Percentiles rank a stretch among this genome's conserved stretches.
Conservation (phyloP, 2,113 vertebrate genomes). For the Tretioscincus oriximinensis region DNA sequence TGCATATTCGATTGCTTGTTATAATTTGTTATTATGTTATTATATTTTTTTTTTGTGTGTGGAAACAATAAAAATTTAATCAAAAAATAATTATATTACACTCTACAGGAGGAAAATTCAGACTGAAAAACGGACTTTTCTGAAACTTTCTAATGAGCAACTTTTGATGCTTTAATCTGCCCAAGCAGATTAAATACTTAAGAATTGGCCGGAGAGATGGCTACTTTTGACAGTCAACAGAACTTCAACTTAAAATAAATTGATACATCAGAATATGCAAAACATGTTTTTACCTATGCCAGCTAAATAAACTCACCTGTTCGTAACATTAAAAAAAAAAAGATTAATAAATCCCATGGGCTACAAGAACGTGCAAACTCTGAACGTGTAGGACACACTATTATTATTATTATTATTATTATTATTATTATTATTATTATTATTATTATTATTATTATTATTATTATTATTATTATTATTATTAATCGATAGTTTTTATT, state of each 20-base stretch:
- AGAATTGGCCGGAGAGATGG: not conserved
- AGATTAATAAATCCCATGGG: no score
- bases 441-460: no score
- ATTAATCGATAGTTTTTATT: no score
- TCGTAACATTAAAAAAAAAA: not conserved
- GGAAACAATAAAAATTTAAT: no score
- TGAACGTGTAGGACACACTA: no score
- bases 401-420: no score
- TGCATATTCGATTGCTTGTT: no score
- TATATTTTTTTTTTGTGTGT: no score
- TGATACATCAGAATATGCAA: not conserved
- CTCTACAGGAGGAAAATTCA: not conserved
- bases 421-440: no score
- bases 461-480: no score
- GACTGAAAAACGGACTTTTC: not conserved
- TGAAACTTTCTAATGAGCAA: not conserved
- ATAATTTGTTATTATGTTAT: no score
- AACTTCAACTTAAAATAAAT: not conserved
- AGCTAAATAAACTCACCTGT: not conserved
- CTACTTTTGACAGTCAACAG: not conserved
- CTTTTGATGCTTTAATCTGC: not conserved
- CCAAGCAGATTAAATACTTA: not conserved
- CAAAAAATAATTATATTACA: not conserved
- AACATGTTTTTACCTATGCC: not conserved
- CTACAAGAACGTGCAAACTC: no score